Evolutionary conservation across 2,113 vertebrate species (phyloP), one percentile per base, ranked within the genome.

Genomic region (Mastomys coucha): DNA sequence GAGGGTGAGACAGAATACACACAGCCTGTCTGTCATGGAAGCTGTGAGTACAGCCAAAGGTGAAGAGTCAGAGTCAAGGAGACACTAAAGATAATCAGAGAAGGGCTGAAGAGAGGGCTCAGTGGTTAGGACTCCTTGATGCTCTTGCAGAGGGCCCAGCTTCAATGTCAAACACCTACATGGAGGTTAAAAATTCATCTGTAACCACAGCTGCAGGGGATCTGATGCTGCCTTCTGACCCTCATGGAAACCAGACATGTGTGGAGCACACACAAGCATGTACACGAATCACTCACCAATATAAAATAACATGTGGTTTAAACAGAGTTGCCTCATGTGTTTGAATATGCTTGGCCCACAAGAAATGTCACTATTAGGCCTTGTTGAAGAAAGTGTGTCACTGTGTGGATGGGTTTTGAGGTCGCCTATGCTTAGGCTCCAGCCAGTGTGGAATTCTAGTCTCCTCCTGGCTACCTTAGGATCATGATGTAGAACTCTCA

Each of bases 1-100:
- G 45, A n/a, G 60, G 36, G 8, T 17, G 65, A 80, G 88, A 87
- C 78, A 63, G 24, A 84, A 78, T 58, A 53, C 51, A 31, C 69
- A 77, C 2, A 88, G 4, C 7, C 63, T 85, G 9, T n/a, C 45
- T 24, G 5, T 60, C 13, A 26, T 94, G 60, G 84, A 85, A 95
- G 87, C 84, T 42, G 19, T 51, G 63, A 91, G 56, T n/a, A 22
- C 11, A 92, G 89, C 76, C 53, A 80, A 90, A 93, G 73, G 70
- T 51, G 69, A 78, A 94, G 94, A 76, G 51, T 69, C 63, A 84
- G 91, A 94, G 56, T 70, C 24, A 86, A 39, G 3, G 28, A 77
- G 24, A 60, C 76, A 24, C 76, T 78, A 42, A 86, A 88, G 31
- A 88, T 16, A 56, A 42, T 45, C 9, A 84, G 69, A 91, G 78